These are phyloP conservation scores for Mimas tiliae DNA, from an alignment of 2,888 invertebrate species.

Conservation along the genomic window DNA sequence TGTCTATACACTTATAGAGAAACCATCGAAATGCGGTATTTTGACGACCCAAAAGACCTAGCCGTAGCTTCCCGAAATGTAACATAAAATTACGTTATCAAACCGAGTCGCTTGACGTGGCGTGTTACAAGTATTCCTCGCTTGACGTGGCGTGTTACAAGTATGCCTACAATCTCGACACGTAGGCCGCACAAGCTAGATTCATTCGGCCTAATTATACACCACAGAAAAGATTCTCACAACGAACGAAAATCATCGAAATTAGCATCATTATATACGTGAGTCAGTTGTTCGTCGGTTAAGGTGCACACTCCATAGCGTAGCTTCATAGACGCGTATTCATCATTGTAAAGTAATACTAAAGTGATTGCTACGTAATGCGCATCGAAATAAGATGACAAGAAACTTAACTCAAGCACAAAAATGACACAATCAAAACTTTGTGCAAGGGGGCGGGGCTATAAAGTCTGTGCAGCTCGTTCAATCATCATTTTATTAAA, in stretches of 20 bases:
- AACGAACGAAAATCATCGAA: slow-evolving; percentile 7
- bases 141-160: not conserved
- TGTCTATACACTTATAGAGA: no score
- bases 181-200: not conserved
- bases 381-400: no score
- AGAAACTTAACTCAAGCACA: no score
- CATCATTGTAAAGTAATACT: not conserved
- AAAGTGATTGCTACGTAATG: no score
- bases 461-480: no score
- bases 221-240: slow-evolving; percentile 1
- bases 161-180: not conserved
- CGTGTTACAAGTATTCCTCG: not conserved
- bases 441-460: no score
- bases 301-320: not conserved
- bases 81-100: not conserved
- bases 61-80: no score
- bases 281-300: slow-evolving; percentile 1
- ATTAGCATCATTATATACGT: slow-evolving; percentile 16
- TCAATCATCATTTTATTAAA: no score
- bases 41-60: no score
- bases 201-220: slow-evolving; percentile 10
- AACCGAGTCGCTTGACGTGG: not conserved
- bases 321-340: not conserved
- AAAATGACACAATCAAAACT: no score
- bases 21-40: no score